A percentile compares a stretch with the other conserved stretches of the same genome.
phyloP scores from a whole-genome alignment of 1,140 invertebrate species.

The Drosophila cardini region DNA sequence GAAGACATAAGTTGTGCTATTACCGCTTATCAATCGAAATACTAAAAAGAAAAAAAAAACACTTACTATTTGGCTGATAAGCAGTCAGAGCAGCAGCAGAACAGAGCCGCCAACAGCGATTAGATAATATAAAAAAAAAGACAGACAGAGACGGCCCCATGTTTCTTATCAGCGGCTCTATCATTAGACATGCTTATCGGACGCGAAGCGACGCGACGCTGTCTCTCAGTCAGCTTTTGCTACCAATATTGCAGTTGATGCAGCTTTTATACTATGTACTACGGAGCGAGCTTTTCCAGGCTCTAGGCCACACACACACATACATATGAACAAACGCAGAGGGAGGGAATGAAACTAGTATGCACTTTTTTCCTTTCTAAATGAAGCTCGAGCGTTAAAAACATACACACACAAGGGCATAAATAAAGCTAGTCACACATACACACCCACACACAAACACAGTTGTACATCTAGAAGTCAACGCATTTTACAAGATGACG shows the following conservation, averaged over 20 bases:
- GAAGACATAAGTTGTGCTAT: conserved; percentile 45
- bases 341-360: conserved; percentile 6
- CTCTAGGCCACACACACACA: conserved; percentile 33
- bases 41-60: conserved; percentile 4
- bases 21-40: conserved; percentile 42
- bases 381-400: conserved; percentile 7
- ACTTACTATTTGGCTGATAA: conserved; percentile 42
- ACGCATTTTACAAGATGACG: conserved; percentile 56
- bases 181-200: conserved; percentile 16
- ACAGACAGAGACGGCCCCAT: conserved; percentile 3
- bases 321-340: conserved; percentile 18
- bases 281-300: conserved; percentile 5
- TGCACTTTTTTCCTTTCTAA: conserved; percentile 16
- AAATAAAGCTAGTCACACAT: background rate
- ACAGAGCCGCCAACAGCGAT: conserved; percentile 33
- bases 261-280: conserved; percentile 8
- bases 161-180: conserved; percentile 15
- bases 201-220: background rate
- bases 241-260: conserved; percentile 4
- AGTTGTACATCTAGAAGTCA: conserved; percentile 20
- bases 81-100: conserved; percentile 2
- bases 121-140: conserved; percentile 31
- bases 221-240: background rate
- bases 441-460: conserved; percentile 17
- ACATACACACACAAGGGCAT: conserved; percentile 2